Conservation (phyloP, 1,140 invertebrate species). For the Bradysia coprophila region DNA sequence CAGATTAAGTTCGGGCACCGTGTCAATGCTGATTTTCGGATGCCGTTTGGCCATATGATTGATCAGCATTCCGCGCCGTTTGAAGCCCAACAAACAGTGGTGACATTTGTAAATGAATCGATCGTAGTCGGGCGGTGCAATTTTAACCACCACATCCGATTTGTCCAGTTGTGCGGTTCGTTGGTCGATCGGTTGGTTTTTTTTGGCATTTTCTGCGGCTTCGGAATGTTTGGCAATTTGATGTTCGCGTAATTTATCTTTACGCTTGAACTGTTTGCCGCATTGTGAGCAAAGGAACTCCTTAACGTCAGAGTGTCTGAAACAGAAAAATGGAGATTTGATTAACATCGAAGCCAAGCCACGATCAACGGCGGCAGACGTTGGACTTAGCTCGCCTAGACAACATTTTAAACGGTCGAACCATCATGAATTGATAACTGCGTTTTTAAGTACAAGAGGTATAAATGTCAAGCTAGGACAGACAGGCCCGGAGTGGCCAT, state of each 20-base stretch:
- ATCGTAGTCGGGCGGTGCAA: slow-evolving; percentile 46
- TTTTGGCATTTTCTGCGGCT: slow-evolving; percentile 26
- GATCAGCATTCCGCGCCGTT: slow-evolving; percentile 60
- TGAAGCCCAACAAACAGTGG: slow-evolving; percentile 61
- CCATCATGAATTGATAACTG: too few species aligned
- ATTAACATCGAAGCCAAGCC: too few species aligned
- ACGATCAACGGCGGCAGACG: too few species aligned
- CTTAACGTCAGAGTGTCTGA: slow-evolving; percentile 51
- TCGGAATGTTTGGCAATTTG: slow-evolving; percentile 50
- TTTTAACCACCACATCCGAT: slow-evolving; percentile 24
- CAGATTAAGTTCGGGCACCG: slow-evolving; percentile 63
- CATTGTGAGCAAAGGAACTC: slow-evolving; percentile 70
- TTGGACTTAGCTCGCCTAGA: too few species aligned
- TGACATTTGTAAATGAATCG: slow-evolving; percentile 68
- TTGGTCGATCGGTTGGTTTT: neutral
- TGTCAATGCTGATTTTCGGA: slow-evolving; percentile 52
- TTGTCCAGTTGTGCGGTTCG: neutral
- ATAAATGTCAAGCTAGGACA: too few species aligned
- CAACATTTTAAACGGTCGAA: too few species aligned
- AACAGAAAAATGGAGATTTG: too few species aligned
- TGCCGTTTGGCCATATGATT: slow-evolving; percentile 75
- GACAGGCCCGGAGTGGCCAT: too few species aligned
- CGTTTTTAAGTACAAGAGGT: too few species aligned
- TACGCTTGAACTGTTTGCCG: slow-evolving; percentile 71
- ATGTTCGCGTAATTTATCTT: slow-evolving; percentile 69